phyloP scores from a whole-genome alignment of 2,888 invertebrate genomes.

The Loripinus fragilis region DNA sequence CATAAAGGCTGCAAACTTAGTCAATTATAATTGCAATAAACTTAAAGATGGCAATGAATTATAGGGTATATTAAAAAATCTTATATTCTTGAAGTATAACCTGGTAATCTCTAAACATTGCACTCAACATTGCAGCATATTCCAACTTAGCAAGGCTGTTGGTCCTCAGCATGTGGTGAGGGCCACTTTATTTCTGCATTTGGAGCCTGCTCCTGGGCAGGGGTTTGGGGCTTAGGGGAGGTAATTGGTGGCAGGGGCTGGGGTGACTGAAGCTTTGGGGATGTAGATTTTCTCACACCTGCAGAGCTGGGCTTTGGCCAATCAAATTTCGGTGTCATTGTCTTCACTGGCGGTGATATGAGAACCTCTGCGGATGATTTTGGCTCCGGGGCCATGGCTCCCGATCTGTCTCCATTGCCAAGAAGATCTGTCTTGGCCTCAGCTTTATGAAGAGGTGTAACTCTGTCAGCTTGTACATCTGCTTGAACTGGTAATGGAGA shows the following conservation, averaged over 20 bases:
- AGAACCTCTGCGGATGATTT: slow-evolving; percentile 41
- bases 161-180: slow-evolving; percentile 54
- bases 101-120: background rate
- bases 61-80: too few relatives aligned
- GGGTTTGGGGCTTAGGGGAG: slow-evolving; percentile 37
- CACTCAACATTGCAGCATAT: background rate
- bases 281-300: slow-evolving; percentile 45
- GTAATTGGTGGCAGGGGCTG: slow-evolving; percentile 47
- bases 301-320: slow-evolving; percentile 52
- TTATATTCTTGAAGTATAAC: too few relatives aligned
- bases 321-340: slow-evolving; percentile 55
- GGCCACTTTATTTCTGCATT: slow-evolving; percentile 59
- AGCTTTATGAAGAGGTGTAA: slow-evolving; percentile 43
- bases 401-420: slow-evolving; percentile 53
- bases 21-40: too few relatives aligned
- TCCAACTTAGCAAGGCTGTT: slow-evolving; percentile 27
- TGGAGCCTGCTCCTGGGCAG: slow-evolving; percentile 9
- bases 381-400: slow-evolving; percentile 67
- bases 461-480: slow-evolving; percentile 58
- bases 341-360: slow-evolving; percentile 56
- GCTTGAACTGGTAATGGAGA: slow-evolving; percentile 66
- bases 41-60: too few relatives aligned
- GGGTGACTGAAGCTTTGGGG: slow-evolving; percentile 49
- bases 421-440: slow-evolving; percentile 35
- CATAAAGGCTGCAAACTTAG: too few relatives aligned